A percentile compares a stretch with the other conserved stretches of the same genome.
Evolutionary conservation across 1,140 invertebrate species (phyloP).

Genomic region (Metaphire vulgaris): DNA sequence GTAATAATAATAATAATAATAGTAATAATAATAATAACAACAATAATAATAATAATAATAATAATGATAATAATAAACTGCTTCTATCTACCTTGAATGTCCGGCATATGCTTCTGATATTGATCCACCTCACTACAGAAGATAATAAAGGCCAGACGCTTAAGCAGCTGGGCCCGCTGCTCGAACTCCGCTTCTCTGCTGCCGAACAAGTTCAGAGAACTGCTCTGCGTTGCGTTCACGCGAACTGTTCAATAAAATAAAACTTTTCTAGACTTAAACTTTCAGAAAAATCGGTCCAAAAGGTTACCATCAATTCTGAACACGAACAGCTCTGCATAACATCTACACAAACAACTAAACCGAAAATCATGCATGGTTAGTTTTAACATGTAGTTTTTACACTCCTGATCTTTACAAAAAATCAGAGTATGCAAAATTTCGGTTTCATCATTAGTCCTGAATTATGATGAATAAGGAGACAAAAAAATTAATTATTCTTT

Average conservation of each 20-base stretch:
- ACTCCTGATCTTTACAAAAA: not conserved
- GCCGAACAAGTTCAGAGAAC: conserved; percentile 64
- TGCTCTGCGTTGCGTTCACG: conserved; percentile 70
- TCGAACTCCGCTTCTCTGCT: conserved; percentile 86
- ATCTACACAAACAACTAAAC: not conserved
- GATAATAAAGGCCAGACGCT: conserved; percentile 81
- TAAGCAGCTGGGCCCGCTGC: conserved; percentile 74
- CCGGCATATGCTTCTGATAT: conserved; percentile 83
- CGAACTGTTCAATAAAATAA: conserved; percentile 57
- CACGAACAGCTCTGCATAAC: not conserved
- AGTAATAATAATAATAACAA: no score
- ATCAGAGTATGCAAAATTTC: not conserved
- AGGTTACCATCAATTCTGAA: not conserved
- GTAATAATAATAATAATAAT: no score
- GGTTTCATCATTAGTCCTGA: no score
- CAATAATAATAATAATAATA: no score
- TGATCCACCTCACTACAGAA: conserved; percentile 87
- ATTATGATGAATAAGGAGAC: no score
- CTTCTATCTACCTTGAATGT: conserved; percentile 75
- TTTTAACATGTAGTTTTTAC: not conserved
- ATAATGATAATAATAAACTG: no score
- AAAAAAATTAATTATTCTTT: no score
- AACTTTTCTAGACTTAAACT: not conserved
- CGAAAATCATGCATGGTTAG: not conserved
- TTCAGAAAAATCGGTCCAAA: not conserved